Evolutionary conservation across 2,888 invertebrate species (phyloP).

Genomic region (Diarsia brunnea): DNA sequence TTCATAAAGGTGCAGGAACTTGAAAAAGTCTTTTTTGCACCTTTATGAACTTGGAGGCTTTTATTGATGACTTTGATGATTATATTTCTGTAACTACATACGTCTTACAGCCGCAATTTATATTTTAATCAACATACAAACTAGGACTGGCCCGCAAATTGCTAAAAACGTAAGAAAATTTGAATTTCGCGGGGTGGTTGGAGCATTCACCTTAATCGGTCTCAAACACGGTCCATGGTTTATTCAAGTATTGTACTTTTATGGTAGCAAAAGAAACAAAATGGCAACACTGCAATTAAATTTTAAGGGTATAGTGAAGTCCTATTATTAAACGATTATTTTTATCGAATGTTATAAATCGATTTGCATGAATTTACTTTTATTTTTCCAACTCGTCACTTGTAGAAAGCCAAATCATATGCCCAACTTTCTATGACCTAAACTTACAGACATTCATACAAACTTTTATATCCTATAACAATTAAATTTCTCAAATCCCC

Average conservation of each 20-base stretch:
- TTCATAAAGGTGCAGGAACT: too few relatives aligned
- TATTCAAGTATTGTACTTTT: slow-evolving; percentile 30
- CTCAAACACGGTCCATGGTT: neutral
- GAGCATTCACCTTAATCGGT: too few relatives aligned
- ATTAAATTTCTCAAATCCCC: neutral
- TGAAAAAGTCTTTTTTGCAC: too few relatives aligned
- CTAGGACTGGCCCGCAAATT: too few relatives aligned
- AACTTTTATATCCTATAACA: neutral
- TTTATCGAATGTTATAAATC: neutral
- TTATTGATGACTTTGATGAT: too few relatives aligned
- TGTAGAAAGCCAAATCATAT: neutral
- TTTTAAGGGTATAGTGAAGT: slow-evolving; percentile 13
- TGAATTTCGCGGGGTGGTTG: too few relatives aligned
- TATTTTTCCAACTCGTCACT: neutral
- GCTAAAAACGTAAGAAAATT: too few relatives aligned
- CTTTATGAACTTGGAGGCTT: too few relatives aligned
- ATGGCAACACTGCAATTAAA: slow-evolving; percentile 25
- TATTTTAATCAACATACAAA: too few relatives aligned
- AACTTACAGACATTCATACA: neutral
- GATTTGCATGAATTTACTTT: neutral
- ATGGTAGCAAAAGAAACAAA: neutral
- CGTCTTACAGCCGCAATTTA: too few relatives aligned
- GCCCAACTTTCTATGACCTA: neutral
- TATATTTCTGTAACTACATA: too few relatives aligned
- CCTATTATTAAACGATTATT: neutral